A percentile compares a stretch with the other conserved stretches of the same genome.
Evolutionary conservation across 2,797 vertebrate species (phyloP).

Genomic region (Uromys caudimaculatus): DNA sequence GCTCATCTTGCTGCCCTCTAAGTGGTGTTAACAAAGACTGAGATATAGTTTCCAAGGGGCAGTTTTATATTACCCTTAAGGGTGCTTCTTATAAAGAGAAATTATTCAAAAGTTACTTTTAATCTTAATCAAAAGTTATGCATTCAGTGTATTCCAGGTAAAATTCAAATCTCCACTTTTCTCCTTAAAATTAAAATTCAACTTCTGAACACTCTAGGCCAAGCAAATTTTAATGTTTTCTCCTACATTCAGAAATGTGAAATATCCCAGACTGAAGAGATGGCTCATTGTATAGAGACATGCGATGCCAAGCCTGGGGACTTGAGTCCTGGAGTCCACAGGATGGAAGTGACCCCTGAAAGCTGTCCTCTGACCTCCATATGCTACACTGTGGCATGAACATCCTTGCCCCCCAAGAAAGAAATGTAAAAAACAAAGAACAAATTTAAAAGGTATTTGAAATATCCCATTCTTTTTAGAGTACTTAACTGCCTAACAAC

Average conservation of each 20-base stretch:
- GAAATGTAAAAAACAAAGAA: not conserved
- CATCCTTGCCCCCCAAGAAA: not conserved
- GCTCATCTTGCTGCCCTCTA: not conserved
- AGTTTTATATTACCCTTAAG: not conserved
- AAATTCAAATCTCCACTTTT: not conserved
- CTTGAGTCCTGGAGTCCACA: not conserved
- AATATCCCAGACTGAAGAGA: not conserved
- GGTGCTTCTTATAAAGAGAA: not conserved
- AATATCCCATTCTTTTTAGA: not conserved
- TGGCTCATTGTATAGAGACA: not conserved
- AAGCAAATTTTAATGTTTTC: not conserved
- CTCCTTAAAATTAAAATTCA: slow-evolving; percentile 10
- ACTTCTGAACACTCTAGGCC: not conserved
- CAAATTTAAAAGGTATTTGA: not conserved
- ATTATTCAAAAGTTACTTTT: not conserved
- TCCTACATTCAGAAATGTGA: not conserved
- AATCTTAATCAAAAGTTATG: not conserved
- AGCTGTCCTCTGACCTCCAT: not conserved
- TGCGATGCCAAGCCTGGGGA: not conserved
- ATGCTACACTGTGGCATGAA: not conserved
- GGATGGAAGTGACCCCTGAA: not conserved
- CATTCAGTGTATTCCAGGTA: not conserved
- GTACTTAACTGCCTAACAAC: not conserved
- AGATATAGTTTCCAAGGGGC: not conserved
- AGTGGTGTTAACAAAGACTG: not conserved